Evolutionary conservation across 2,888 invertebrate species (phyloP).

Genomic region (Chrysina gloriosa): DNA sequence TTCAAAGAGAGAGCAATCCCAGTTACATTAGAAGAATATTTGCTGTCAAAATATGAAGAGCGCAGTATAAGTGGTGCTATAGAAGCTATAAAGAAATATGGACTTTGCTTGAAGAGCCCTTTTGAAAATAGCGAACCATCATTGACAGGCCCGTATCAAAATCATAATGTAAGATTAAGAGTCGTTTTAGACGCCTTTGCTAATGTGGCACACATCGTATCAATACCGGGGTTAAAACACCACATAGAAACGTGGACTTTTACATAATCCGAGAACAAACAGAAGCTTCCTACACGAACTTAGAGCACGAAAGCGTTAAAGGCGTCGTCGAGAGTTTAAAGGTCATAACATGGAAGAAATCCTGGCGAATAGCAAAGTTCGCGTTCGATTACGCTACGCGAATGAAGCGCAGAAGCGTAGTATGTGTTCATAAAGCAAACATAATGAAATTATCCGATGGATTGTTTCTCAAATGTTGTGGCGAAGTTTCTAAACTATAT

Average conservation of each 20-base stretch:
- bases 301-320: slow-evolving; percentile 88
- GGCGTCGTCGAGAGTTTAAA: slow-evolving; percentile 95
- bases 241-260: slow-evolving; percentile 89
- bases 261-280: slow-evolving; percentile 96
- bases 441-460: slow-evolving; percentile 90
- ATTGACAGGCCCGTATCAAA: slow-evolving; percentile 34
- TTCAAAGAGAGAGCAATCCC: slow-evolving; percentile 89
- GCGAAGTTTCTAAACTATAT: slow-evolving; percentile 83
- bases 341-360: slow-evolving; percentile 76
- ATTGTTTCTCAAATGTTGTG: slow-evolving; percentile 85
- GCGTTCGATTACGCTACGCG: slow-evolving; percentile 42
- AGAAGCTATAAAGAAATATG: slow-evolving; percentile 80
- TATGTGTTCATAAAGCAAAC: slow-evolving; percentile 44
- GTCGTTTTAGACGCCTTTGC: slow-evolving; percentile 86
- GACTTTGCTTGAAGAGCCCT: slow-evolving; percentile 80
- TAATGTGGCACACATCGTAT: slow-evolving; percentile 92
- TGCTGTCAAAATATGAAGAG: slow-evolving; percentile 85
- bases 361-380: slow-evolving; percentile 42
- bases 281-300: slow-evolving; percentile 95
- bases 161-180: slow-evolving; percentile 64
- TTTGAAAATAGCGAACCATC: slow-evolving; percentile 78
- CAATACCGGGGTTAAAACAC: slow-evolving; percentile 87
- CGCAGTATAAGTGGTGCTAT: slow-evolving; percentile 86
- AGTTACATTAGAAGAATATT: slow-evolving; percentile 91
- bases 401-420: slow-evolving; percentile 29